Base-by-base conservation (phyloP, 2,113 vertebrate species). In the Chelonoidis abingdonii region DNA sequence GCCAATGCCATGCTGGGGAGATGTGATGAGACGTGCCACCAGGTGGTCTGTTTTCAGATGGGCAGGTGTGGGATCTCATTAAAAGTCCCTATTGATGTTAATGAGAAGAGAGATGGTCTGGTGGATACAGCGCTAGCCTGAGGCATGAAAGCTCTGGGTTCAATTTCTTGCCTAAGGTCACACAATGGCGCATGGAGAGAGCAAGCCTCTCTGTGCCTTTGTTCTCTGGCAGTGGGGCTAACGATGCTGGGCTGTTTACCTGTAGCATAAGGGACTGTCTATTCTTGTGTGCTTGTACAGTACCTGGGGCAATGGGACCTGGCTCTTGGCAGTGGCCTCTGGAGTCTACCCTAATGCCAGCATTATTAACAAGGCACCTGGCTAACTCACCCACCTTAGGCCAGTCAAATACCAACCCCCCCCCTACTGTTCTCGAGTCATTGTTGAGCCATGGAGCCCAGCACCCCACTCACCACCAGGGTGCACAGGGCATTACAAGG, bases 401-500 rank as follows among this genome's bases (percentile, higher is more conserved):
- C 9, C 65, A 72, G 27, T 59, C 27, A 29, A 59, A 59, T 13
- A 59, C 25, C 24, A 56, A 24, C 6, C 3, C 27, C 62, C 14
- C 31, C 13, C 44, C 44, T 12, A 17, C 14, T n/a, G n/a, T 72
- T 38, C 65, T 72, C 3, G 4, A 27, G 76, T 79, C 47, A 72
- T 1, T 1, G 24, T 25, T 47, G 24, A 65, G 86, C 16, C 0
- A 0, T 1, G 1, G 38, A 52, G 50, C 6, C 1, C 12, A 2
- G 12, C 35, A 44, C 3, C 57, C 9, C 65, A 72, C 31, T 69
- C 35, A 10, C n/a, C n/a, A 38, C n/a, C 17, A 72, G 19, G 35
- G 65, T n/a, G 35, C 65, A 69, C 35, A 38, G 65, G 65, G 35
- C 2, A 19, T n/a, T 72, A 19, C n/a, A 38, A 38, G 9, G 35